Percentiles rank a stretch among this genome's conserved stretches.
These are phyloP conservation scores for Misgurnus anguillicaudatus DNA, from an alignment of 2,113 vertebrate species.

Conservation along the genomic window DNA sequence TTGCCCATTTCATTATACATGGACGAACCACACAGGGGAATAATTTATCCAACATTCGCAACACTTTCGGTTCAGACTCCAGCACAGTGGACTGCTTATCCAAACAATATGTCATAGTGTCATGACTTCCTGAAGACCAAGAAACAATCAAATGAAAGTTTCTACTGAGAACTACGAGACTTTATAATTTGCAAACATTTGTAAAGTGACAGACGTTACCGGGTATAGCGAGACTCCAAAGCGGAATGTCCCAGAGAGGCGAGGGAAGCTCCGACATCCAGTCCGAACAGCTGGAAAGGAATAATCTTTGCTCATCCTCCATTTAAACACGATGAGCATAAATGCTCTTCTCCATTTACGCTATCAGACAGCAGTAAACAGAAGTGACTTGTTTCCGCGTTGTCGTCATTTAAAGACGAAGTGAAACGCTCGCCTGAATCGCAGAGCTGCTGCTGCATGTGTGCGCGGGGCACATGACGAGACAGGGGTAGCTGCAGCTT, in stretches of 20 bases:
- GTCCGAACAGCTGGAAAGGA: conserved; percentile 34
- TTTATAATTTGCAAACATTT: too few relatives aligned
- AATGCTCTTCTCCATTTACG: not conserved
- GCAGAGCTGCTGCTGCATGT: too few relatives aligned
- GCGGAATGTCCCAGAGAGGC: conserved; percentile 36
- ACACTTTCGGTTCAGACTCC: conserved; percentile 44
- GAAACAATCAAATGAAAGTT: not conserved
- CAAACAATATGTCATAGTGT: conserved; percentile 62
- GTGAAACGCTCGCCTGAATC: not conserved
- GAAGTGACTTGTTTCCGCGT: not conserved
- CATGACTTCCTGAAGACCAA: conserved; percentile 58
- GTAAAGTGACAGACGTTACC: conserved; percentile 32
- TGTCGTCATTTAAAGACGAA: not conserved
- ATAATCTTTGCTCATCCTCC: not conserved
- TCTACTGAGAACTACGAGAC: too few relatives aligned
- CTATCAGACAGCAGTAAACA: not conserved
- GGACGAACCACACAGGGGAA: conserved; percentile 57
- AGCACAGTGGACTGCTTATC: conserved; percentile 52
- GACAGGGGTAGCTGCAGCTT: too few relatives aligned
- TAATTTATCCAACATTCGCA: conserved; percentile 49
- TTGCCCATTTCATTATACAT: conserved; percentile 59
- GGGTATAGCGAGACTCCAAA: conserved; percentile 59
- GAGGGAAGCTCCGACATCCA: conserved; percentile 61
- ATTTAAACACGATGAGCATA: conserved; percentile 11
- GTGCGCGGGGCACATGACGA: too few relatives aligned